Evolutionary conservation across 2,888 invertebrate genomes (phyloP), one percentile per base, ranked within the genome.

Genomic region (Lithophane ornitopus): DNA sequence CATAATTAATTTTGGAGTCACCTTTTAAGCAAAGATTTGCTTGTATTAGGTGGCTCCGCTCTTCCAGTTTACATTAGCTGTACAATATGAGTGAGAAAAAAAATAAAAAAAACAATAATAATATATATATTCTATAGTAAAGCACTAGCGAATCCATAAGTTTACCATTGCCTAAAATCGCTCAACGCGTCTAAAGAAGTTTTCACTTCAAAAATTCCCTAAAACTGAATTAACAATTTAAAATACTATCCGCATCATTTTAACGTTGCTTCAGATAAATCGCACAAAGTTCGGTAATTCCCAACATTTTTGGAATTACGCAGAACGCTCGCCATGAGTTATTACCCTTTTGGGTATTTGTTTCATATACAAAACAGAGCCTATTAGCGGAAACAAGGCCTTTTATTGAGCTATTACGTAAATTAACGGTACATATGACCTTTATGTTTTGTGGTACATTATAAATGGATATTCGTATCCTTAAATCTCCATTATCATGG

Each of bases 391-490:
- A 74, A 84, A 84, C 86, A 82, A 72, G 82, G 81, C 85, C 87
- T 87, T 89, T 90, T 91, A 90, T 91, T 89, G 86, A 89, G 83
- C 88, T 87, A 89, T 90, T 91, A 91, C 80, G 87, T 85, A 87
- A 89, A 91, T 90, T 90, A 91, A 90, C 90, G 86, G 82, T 82
- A 88, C 86, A 78, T 86, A 83, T 83, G 88, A 85, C 89, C 86
- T 88, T 87, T 79, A 80, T 73, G 73, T 75, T 86, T 79, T 78
- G 52, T 71, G 67, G 71, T 77, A 80, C 69, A 84, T 87, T 86
- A 86, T 78, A 85, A 85, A 86, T 87, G 86, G 59, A 80, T 84
- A 78, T 85, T 74, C 66, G 68, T 79, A 79, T 76, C 80, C 74
- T 82, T 87, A 87, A 87, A 88, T 85, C 83, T 76, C 77, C 70